These are phyloP conservation scores for Girardia tigrina DNA, from an alignment of 2,888 invertebrate species.

Conservation along the genomic window DNA sequence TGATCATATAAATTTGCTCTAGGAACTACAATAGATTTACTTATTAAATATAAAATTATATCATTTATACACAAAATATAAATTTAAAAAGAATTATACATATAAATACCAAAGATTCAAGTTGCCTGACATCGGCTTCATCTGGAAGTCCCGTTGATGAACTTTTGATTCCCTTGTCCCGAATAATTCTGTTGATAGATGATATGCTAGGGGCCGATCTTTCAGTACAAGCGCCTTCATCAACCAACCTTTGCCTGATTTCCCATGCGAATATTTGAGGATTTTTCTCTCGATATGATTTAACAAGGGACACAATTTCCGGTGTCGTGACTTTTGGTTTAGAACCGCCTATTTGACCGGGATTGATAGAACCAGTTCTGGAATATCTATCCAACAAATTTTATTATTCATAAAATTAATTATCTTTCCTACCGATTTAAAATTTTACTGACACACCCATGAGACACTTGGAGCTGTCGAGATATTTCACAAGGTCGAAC, in stretches of 20 bases:
- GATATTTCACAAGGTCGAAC: constrained; percentile 50
- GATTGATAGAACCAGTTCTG: constrained; percentile 50
- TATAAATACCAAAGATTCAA: background rate
- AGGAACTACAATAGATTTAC: too few relatives aligned
- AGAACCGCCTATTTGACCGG: constrained; percentile 50
- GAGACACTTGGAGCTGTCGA: constrained; percentile 48
- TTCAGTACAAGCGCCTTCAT: constrained; percentile 48
- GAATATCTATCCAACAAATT: constrained; percentile 46
- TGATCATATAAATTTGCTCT: too few relatives aligned
- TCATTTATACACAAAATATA: too few relatives aligned
- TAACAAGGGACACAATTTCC: constrained; percentile 46
- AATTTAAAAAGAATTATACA: too few relatives aligned
- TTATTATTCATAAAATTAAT: too few relatives aligned
- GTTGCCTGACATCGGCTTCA: background rate
- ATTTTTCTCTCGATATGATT: constrained; percentile 47
- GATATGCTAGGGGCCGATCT: constrained; percentile 50
- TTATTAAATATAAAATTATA: too few relatives aligned
- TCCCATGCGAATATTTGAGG: constrained; percentile 52
- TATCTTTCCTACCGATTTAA: constrained; percentile 48
- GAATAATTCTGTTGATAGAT: constrained; percentile 50
- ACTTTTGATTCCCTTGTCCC: constrained; percentile 39
- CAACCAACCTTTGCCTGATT: constrained; percentile 47
- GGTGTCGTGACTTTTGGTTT: constrained; percentile 50
- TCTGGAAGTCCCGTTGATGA: background rate
- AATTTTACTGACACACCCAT: constrained; percentile 50